These are phyloP conservation scores for Hymenopus coronatus DNA, from an alignment of 2,888 invertebrate genomes.

Conservation along the genomic window DNA sequence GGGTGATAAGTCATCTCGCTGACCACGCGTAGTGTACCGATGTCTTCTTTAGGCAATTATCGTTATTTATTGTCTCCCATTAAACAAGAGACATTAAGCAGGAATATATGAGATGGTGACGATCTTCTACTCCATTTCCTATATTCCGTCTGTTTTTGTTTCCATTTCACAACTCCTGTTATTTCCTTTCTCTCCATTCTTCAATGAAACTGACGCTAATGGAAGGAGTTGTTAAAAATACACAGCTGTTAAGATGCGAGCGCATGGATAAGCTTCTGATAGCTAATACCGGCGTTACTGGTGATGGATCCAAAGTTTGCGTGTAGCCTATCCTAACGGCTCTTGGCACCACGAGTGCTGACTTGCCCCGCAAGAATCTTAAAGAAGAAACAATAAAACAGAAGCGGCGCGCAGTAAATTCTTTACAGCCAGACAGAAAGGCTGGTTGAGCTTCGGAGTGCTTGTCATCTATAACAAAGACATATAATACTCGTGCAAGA, in stretches of 20 bases:
- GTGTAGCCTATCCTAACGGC: background rate
- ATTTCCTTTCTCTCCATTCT: background rate
- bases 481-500: background rate
- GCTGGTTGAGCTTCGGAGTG: background rate
- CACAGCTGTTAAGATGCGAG: background rate
- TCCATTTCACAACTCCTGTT: background rate
- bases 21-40: too few species aligned
- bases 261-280: background rate
- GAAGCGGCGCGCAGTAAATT: background rate
- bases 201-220: background rate
- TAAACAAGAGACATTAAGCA: too few species aligned
- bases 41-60: too few species aligned
- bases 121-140: too few species aligned
- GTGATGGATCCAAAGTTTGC: background rate
- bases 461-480: background rate
- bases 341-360: background rate
- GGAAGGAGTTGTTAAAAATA: background rate
- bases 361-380: background rate
- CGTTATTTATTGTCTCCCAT: too few species aligned
- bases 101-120: too few species aligned
- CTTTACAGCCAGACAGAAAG: constrained; percentile 12
- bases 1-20: too few species aligned
- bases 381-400: constrained; percentile 2
- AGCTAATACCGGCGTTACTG: background rate
- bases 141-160: background rate